Evolutionary conservation across 2,888 invertebrate genomes (phyloP), one percentile per base, ranked within the genome.

Genomic region (Acrocyrtus sp.): DNA sequence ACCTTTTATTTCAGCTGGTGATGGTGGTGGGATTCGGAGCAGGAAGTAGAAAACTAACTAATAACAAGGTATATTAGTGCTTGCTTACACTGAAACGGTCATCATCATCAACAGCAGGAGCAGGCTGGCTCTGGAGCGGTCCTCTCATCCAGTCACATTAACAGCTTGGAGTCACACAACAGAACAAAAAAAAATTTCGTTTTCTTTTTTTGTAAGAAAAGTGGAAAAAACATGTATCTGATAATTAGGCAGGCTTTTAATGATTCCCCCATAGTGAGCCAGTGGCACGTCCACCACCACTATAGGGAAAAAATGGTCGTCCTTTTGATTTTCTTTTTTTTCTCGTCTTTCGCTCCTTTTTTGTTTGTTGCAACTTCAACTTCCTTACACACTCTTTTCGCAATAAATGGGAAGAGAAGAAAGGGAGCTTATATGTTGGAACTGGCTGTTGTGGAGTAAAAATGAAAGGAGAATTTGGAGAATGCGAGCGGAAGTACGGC

Each of bases 191-290:
- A 53, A 53, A 34, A 51, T 51, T 3, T 19, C 27, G n/a, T 51
- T 27, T 51, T 53, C n/a, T 26, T 24, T 24, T 51, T 19, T 56
- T 8, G 56, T 15, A 54, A 53, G 26, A 22, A 27, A 51, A 43
- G 41, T 39, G 41, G 56, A 74, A 74, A 67, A 78, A 74, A 41
- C 65, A 65, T 72, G 65, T 75, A 80, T 80, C 78, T 78, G 80
- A 80, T 80, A 80, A 80, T 80, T 80, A 80, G 78, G 75, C 77
- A 80, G 72, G 80, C 78, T 80, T 80, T 80, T 80, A 80, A 80
- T 80, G 80, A 80, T 77, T 80, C 78, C 74, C 77, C 68, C 75
- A 73, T 74, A 74, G 62, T 66, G 56, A 54, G 61, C 47, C n/a
- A n/a, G 53, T 62, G 51, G 62, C 62, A 62, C 62, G 62, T 62